Evolutionary conservation across 23 tunicate genomes (phyloP), one percentile per base, ranked within the genome.

Genomic region (Trididemnum clinides): DNA sequence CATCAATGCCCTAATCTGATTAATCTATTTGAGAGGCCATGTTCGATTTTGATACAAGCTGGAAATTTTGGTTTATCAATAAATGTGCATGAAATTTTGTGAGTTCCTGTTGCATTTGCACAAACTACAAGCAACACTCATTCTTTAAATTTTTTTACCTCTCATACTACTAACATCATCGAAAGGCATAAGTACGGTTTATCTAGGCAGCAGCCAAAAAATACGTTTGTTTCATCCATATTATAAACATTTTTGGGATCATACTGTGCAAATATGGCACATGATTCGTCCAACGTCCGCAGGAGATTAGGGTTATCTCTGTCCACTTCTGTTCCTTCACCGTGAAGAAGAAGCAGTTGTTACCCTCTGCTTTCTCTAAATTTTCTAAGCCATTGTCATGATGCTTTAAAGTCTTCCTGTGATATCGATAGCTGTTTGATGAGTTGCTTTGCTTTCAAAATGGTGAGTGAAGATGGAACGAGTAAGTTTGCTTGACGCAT

Each of bases 201-300:
- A n/a, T n/a, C n/a, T n/a, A n/a, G n/a, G n/a, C n/a, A n/a, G n/a
- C n/a, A 84, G 66, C 22, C n/a, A 84, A 84, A 84, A 77, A 84
- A 84, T 33, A 84, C 26, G 25, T 85, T 85, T 38, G 85, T 84
- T 84, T 84, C 85, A 78, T 84, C 88, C 88, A 84, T 84, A 34
- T 74, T 84, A 31, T 78, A 84, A 20, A 84, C 88, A 78, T 84
- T 84, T 84, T 84, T 85, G 44, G 88, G 88, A 74, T 84, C 88
- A 84, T 78, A 84, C 35, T 20, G 65, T 78, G 66, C 66, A 74
- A 72, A 39, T 74, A 74, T 75, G n/a, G 83, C 83, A 49, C 31
- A 31, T 57, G 57, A 31, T 18, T 27, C 36, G 5, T 54, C 23
- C 36, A 79, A 57, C 3, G 84, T 34, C 35, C 21, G 34, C 38